Evolutionary conservation across 2,797 vertebrate species (phyloP).

Genomic region (Tympanoctomys barrerae): DNA sequence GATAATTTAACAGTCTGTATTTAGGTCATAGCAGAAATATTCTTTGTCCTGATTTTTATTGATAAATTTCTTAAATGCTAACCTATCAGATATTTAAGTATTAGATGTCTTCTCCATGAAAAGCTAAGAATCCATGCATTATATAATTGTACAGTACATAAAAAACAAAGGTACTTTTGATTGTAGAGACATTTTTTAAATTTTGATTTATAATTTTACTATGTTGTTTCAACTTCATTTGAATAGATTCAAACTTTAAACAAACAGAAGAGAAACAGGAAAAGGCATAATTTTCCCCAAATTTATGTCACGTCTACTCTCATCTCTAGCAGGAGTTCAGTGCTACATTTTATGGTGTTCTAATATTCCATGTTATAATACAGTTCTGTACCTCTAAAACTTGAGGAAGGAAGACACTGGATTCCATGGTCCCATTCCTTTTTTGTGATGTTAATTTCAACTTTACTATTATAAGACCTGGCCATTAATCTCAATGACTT

Average conservation of each 20-base stretch:
- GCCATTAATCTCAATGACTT: no score
- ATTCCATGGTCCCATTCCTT: no score
- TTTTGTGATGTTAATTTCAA: no score
- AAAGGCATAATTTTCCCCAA: not conserved
- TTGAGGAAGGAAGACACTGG: no score
- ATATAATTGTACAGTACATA: no score
- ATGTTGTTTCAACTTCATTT: no score
- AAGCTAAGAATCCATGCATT: not conserved
- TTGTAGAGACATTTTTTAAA: no score
- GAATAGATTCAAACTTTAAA: conserved; percentile 18
- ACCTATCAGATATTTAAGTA: not conserved
- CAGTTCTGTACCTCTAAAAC: not conserved
- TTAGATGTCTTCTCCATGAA: not conserved
- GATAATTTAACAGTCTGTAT: no score
- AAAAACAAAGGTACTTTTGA: no score
- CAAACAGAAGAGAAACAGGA: not conserved
- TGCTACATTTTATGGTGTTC: not conserved
- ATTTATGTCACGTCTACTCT: not conserved
- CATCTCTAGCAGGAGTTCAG: not conserved
- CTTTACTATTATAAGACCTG: no score
- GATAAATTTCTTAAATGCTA: conserved; percentile 1
- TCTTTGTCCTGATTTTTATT: conserved; percentile 22
- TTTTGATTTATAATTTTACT: no score
- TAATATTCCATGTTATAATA: not conserved
- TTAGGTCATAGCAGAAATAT: no score